These are phyloP conservation scores for Cancer borealis DNA, from an alignment of 2,888 invertebrate species.

Conservation along the genomic window DNA sequence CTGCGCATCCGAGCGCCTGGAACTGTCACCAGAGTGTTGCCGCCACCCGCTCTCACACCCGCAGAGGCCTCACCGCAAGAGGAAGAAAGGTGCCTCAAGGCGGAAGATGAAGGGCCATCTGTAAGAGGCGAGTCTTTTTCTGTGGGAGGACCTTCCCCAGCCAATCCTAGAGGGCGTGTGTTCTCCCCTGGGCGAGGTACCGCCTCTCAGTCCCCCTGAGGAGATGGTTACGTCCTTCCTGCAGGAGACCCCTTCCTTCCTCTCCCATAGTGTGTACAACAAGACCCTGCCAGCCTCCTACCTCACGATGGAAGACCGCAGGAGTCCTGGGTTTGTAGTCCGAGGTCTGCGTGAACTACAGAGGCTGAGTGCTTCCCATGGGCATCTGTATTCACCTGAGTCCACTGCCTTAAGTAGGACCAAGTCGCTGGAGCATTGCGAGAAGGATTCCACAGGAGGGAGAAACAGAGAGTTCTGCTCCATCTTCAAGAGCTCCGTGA, in stretches of 20 bases:
- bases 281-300: conserved; percentile 44
- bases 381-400: conserved; percentile 54
- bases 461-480: neutral
- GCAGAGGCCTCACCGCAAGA: neutral
- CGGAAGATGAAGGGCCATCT: neutral
- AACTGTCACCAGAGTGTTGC: conserved; percentile 54
- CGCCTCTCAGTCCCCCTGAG: conserved; percentile 71
- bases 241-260: neutral
- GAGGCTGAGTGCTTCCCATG: conserved; percentile 66
- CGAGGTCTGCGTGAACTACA: conserved; percentile 59
- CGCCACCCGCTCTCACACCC: conserved; percentile 44
- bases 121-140: conserved; percentile 1
- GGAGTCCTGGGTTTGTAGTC: neutral
- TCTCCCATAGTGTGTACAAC: conserved; percentile 17
- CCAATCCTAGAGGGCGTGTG: conserved; percentile 70
- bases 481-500: conserved; percentile 49
- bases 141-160: conserved; percentile 68
- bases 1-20: conserved; percentile 40
- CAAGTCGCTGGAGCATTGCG: conserved; percentile 64
- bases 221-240: conserved; percentile 47
- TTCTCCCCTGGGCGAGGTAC: conserved; percentile 72
- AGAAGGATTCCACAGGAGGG: conserved; percentile 34
- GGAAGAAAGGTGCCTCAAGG: neutral
- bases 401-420: conserved; percentile 59
- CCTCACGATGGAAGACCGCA: conserved; percentile 31